phyloP scores from a whole-genome alignment of 2,113 vertebrate species.

The Quiscalus mexicanus region DNA sequence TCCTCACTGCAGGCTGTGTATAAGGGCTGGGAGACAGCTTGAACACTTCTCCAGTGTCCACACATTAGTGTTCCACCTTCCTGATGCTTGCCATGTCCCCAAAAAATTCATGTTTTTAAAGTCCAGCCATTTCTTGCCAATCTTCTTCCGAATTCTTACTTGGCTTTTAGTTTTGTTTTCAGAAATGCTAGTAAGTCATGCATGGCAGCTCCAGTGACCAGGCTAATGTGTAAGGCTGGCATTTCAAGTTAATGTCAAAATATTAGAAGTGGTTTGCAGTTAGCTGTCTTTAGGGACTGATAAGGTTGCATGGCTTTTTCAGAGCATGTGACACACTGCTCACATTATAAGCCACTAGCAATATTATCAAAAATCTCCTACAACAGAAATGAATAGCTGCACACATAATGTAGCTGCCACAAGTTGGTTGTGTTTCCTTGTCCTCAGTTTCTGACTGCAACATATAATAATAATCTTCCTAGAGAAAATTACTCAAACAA shows the following conservation, averaged over 20 bases:
- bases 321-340: not conserved
- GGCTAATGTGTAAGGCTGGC: not conserved
- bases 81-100: not conserved
- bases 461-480: not conserved
- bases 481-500: constrained; percentile 13
- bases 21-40: not conserved
- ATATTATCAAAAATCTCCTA: not conserved
- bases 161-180: not conserved
- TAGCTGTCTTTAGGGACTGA: not conserved
- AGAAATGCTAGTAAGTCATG: not conserved
- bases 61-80: accelerated
- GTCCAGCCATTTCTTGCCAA: not conserved
- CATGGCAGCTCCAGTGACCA: not conserved
- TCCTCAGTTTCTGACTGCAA: not conserved
- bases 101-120: not conserved
- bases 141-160: not conserved
- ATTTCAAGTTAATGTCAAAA: not conserved
- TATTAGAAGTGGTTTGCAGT: not conserved
- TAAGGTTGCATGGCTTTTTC: not conserved
- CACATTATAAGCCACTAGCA: not conserved
- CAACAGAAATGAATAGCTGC: not conserved
- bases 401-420: not conserved
- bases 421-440: not conserved
- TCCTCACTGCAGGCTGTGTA: accelerated
- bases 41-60: accelerated